These are phyloP conservation scores for Octodon degus DNA, from an alignment of 2,113 vertebrate genomes.

Conservation along the genomic window DNA sequence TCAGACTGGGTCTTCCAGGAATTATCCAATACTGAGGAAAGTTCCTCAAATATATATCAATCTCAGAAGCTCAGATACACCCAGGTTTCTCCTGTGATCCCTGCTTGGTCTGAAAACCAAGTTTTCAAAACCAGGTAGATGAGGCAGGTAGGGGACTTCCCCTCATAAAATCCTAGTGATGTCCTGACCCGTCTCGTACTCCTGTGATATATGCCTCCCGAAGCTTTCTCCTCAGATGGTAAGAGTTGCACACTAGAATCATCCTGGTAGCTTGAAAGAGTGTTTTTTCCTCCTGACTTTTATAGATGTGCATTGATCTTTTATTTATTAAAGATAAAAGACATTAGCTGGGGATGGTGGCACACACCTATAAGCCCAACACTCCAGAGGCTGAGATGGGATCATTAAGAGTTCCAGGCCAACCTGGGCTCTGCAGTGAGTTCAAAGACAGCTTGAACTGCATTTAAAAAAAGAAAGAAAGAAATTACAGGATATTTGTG, in stretches of 20 bases:
- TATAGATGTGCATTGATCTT: neutral
- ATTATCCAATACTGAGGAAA: neutral
- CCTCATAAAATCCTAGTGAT: neutral
- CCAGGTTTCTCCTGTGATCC: neutral
- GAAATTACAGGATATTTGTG: neutral
- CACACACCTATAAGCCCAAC: neutral
- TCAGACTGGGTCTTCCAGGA: neutral
- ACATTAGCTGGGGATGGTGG: neutral
- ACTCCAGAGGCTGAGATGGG: neutral
- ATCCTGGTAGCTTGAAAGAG: neutral
- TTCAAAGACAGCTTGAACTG: neutral
- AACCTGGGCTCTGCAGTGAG: neutral
- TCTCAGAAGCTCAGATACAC: neutral
- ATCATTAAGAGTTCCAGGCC: neutral
- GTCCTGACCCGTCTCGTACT: neutral
- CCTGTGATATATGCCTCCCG: neutral
- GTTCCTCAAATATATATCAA: neutral
- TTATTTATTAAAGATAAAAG: neutral
- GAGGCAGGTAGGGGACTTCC: neutral
- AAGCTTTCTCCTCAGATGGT: neutral
- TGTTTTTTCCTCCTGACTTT: neutral
- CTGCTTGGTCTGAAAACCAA: neutral
- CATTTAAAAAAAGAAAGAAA: neutral
- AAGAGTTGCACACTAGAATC: constrained; percentile 26
- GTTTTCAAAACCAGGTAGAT: neutral